phyloP scores from a whole-genome alignment of 2,888 invertebrate species.

The Herminia tarsipennalis region DNA sequence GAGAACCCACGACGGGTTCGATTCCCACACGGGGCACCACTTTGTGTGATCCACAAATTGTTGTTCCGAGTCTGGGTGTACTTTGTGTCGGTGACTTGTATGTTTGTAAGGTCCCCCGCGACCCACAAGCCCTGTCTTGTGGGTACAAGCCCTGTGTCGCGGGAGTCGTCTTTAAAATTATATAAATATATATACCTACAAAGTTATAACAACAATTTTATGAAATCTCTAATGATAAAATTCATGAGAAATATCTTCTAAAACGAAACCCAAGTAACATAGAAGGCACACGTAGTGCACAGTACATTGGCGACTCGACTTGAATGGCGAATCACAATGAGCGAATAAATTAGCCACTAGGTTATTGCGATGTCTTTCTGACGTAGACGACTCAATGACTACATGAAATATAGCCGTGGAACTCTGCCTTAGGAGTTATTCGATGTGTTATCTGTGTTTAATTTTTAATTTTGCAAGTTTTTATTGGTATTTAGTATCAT shows the following conservation, averaged over 20 bases:
- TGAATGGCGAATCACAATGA: slow-evolving; percentile 52
- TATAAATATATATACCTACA: not conserved
- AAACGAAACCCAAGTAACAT: not conserved
- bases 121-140: too few relatives aligned
- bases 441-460: slow-evolving; percentile 5
- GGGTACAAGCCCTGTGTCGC: too few relatives aligned
- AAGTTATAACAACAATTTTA: too few relatives aligned
- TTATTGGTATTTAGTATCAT: not conserved
- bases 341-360: slow-evolving; percentile 59
- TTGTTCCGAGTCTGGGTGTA: too few relatives aligned
- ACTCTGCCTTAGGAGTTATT: not conserved
- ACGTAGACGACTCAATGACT: slow-evolving; percentile 56
- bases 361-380: slow-evolving; percentile 54
- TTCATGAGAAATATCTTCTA: not conserved
- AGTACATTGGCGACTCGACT: slow-evolving; percentile 18
- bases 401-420: slow-evolving; percentile 9
- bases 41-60: too few relatives aligned
- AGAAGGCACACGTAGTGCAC: slow-evolving; percentile 15
- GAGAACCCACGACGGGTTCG: too few relatives aligned
- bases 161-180: too few relatives aligned
- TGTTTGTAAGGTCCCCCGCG: too few relatives aligned
- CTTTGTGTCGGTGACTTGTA: too few relatives aligned
- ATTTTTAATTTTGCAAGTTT: not conserved
- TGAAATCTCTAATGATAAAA: too few relatives aligned
- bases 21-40: too few relatives aligned